These are phyloP conservation scores for Agonum fuliginosum DNA, from an alignment of 2,888 invertebrate species.

Conservation along the genomic window DNA sequence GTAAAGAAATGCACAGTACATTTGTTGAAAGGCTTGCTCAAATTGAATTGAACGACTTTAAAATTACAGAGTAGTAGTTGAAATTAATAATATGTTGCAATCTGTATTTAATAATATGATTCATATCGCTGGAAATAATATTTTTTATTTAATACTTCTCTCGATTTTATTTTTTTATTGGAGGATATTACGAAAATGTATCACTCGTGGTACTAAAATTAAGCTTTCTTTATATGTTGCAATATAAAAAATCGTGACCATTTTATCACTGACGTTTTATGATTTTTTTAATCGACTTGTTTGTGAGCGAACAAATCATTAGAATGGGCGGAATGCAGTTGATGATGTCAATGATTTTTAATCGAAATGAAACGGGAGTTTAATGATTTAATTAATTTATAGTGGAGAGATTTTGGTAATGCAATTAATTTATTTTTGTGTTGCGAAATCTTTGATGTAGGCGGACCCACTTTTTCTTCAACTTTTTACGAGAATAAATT, in stretches of 20 bases:
- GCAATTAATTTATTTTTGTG: not conserved
- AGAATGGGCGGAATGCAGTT: constrained; percentile 11
- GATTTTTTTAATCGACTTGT: constrained; percentile 31
- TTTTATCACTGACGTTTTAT: constrained; percentile 14
- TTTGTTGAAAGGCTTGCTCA: not conserved
- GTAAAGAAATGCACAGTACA: not conserved
- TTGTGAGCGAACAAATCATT: constrained; percentile 28
- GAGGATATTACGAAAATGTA: constrained; percentile 47
- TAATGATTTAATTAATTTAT: constrained; percentile 39
- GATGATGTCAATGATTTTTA: not conserved
- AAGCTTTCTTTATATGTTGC: constrained; percentile 26
- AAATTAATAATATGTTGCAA: too few species aligned
- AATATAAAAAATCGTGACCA: constrained; percentile 35
- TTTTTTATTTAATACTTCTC: constrained; percentile 42
- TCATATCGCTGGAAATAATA: too few species aligned
- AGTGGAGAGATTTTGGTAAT: too few species aligned
- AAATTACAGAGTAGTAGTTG: not conserved
- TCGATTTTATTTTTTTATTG: constrained; percentile 40
- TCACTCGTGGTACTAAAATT: constrained; percentile 15
- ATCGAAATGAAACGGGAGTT: constrained; percentile 19
- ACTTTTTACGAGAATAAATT: not conserved
- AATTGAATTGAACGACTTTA: not conserved
- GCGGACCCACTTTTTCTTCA: too few species aligned
- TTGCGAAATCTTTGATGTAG: not conserved
- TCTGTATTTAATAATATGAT: too few species aligned